These are phyloP conservation scores for Argopecten irradians DNA, from an alignment of 1,140 invertebrate species.

Conservation along the genomic window DNA sequence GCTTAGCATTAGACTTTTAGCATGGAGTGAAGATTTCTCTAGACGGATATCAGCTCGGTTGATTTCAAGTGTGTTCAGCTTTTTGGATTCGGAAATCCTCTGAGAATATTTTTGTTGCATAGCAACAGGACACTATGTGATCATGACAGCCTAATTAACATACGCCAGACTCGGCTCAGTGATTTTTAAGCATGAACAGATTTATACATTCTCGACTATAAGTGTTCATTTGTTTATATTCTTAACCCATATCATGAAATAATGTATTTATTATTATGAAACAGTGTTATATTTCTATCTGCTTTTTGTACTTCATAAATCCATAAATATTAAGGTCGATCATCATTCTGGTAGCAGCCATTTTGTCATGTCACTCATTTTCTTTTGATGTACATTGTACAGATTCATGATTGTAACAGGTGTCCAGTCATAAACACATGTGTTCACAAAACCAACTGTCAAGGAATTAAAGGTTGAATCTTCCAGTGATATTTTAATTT, in stretches of 20 bases:
- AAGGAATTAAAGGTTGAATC: no score
- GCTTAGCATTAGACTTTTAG: neutral
- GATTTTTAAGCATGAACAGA: no score
- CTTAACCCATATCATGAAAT: neutral
- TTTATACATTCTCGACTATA: neutral
- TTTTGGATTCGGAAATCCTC: neutral
- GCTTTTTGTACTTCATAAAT: neutral
- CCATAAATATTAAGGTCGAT: neutral
- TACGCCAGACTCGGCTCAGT: no score
- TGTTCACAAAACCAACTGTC: no score
- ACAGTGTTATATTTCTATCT: constrained; percentile 1
- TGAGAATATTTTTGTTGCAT: neutral
- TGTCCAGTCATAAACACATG: no score
- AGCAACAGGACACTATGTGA: neutral
- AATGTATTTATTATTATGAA: no score
- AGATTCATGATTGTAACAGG: no score
- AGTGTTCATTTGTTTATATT: neutral
- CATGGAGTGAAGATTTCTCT: neutral
- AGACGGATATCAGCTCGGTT: neutral
- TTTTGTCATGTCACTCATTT: neutral
- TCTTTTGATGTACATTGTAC: no score
- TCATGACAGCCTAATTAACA: neutral
- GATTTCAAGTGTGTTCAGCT: neutral
- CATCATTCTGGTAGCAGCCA: neutral
- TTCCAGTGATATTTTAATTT: no score